Conservation (phyloP, 2,113 vertebrate genomes). For the Lampris incognitus region DNA sequence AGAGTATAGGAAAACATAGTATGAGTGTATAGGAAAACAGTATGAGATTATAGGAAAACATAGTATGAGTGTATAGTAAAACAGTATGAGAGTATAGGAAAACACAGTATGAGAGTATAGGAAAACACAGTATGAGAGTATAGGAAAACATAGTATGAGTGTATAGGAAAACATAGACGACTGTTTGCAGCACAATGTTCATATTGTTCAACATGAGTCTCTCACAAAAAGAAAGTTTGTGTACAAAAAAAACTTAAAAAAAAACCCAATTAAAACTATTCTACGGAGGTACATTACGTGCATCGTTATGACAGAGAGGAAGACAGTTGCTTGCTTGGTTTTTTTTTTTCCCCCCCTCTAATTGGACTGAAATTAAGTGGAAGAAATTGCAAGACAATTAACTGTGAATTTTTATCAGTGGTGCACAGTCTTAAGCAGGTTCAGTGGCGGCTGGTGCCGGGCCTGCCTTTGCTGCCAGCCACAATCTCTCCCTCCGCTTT, state of each 20-base stretch:
- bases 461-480: constrained; percentile 81
- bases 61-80: no score
- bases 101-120: no score
- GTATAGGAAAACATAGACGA: background rate
- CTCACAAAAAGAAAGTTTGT: constrained; percentile 54
- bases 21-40: no score
- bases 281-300: constrained; percentile 61
- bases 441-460: constrained; percentile 73
- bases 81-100: no score
- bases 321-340: constrained; percentile 79
- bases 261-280: constrained; percentile 43
- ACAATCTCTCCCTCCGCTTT: constrained; percentile 87
- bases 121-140: no score
- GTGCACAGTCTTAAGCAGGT: constrained; percentile 82
- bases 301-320: constrained; percentile 81
- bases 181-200: constrained; percentile 51
- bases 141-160: no score
- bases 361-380: constrained; percentile 91
- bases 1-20: no score
- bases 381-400: constrained; percentile 94
- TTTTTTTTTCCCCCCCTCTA: constrained; percentile 80
- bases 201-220: constrained; percentile 47
- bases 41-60: no score
- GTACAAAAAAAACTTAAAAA: constrained; percentile 27
- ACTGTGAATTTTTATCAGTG: constrained; percentile 84